A percentile compares a stretch with the other conserved stretches of the same genome.
These are phyloP conservation scores for Tethea ocularis DNA, from an alignment of 2,888 invertebrate genomes.

Conservation along the genomic window DNA sequence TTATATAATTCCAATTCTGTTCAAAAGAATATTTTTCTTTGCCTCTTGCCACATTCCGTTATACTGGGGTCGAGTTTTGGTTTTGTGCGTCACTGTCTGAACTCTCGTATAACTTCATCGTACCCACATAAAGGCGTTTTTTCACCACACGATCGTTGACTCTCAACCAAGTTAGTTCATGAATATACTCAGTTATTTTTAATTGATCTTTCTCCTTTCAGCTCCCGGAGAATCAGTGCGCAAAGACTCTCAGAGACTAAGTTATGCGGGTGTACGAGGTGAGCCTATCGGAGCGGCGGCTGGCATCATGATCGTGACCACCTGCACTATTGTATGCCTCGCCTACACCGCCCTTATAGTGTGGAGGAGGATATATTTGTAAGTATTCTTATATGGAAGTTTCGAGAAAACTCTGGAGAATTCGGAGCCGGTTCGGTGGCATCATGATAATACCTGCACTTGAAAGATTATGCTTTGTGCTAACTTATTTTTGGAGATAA, in stretches of 20 bases:
- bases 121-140: no score
- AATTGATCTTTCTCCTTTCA: conserved; percentile 22
- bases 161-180: no score
- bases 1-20: no score
- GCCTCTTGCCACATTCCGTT: no score
- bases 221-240: conserved; percentile 49
- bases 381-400: conserved; percentile 34
- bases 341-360: conserved; percentile 72
- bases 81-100: no score
- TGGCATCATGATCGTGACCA: conserved; percentile 73
- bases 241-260: conserved; percentile 56
- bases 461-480: no score
- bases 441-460: no score
- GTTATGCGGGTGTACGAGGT: conserved; percentile 42
- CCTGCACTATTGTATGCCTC: conserved; percentile 67
- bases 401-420: not conserved
- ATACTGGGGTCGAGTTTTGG: no score
- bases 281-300: conserved; percentile 69
- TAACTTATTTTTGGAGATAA: no score
- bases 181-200: not conserved
- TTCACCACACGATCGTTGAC: not conserved
- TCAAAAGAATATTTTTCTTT: no score
- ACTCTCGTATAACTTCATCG: no score
- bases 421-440: no score
- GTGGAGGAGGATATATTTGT: conserved; percentile 76